Evolutionary conservation across 2,888 invertebrate genomes (phyloP).

Genomic region (Dasysyrphus tricinctus): DNA sequence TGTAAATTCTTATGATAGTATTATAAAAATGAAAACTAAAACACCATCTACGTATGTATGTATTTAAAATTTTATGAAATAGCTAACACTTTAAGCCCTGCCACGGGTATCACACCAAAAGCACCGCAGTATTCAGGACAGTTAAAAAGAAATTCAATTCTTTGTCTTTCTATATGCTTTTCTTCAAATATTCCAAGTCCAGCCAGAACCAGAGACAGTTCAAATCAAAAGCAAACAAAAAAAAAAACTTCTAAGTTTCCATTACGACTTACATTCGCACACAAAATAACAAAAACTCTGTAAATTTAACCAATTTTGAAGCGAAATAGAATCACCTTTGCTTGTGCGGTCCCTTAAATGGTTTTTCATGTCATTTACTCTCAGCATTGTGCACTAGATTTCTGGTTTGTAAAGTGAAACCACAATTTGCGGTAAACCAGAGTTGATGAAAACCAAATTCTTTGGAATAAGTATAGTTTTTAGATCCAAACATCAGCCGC

Average conservation of each 20-base stretch:
- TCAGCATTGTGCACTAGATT: constrained; percentile 9
- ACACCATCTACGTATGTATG: too few relatives aligned
- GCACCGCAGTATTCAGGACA: neutral
- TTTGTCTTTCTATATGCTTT: neutral
- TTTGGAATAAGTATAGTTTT: constrained; percentile 23
- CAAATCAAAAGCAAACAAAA: constrained; percentile 5
- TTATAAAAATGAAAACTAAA: too few relatives aligned
- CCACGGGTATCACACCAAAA: too few relatives aligned
- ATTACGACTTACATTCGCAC: constrained; percentile 30
- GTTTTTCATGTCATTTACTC: constrained; percentile 42
- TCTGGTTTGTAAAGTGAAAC: constrained; percentile 16
- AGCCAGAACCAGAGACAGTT: neutral
- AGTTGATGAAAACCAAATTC: constrained; percentile 28
- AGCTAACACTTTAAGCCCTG: too few relatives aligned
- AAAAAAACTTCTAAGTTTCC: constrained; percentile 1
- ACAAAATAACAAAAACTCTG: constrained; percentile 33
- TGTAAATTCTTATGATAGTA: too few relatives aligned
- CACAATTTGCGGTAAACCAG: constrained; percentile 37
- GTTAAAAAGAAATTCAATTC: neutral
- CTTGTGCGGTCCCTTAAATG: constrained; percentile 31
- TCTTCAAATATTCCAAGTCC: neutral
- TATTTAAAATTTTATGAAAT: too few relatives aligned
- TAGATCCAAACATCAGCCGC: constrained; percentile 13
- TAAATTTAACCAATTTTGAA: constrained; percentile 23
- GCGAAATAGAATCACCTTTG: constrained; percentile 16